phyloP scores from a whole-genome alignment of 2,113 vertebrate genomes.

The Desmodus rotundus region DNA sequence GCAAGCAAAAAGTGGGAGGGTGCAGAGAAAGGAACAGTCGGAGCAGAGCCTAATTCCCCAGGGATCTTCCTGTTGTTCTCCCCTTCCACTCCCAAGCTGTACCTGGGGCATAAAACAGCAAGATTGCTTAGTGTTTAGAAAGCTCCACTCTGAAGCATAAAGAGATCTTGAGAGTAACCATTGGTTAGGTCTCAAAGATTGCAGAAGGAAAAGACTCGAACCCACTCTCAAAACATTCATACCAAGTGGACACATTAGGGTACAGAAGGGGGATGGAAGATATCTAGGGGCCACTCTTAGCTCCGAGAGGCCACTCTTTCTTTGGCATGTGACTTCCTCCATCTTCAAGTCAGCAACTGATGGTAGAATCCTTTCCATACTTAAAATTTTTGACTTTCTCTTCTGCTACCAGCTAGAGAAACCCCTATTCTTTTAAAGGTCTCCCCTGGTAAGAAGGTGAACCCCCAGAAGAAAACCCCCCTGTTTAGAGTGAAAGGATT shows the following conservation, averaged over 20 bases:
- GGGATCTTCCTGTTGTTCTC: not conserved
- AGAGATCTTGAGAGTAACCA: not conserved
- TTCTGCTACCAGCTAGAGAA: not conserved
- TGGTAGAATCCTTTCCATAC: not conserved
- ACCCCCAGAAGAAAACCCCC: not conserved
- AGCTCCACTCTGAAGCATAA: not conserved
- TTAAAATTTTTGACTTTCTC: not conserved
- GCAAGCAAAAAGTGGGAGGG: not conserved
- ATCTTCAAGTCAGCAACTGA: not conserved
- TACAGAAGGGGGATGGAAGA: not conserved
- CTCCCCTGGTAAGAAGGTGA: not conserved
- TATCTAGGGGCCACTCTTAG: fast-evolving
- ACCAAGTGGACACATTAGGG: not conserved
- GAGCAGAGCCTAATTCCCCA: not conserved
- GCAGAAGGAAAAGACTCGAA: not conserved
- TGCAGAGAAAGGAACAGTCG: not conserved
- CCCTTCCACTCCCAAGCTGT: too few relatives aligned
- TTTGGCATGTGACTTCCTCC: not conserved
- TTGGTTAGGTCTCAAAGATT: not conserved
- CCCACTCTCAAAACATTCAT: not conserved
- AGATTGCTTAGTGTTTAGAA: not conserved
- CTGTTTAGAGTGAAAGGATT: not conserved
- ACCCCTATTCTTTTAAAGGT: not conserved
- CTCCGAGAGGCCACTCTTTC: not conserved
- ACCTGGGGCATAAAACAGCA: not conserved